phyloP scores from a whole-genome alignment of 2,888 invertebrate genomes.

The Archips crataeganus region DNA sequence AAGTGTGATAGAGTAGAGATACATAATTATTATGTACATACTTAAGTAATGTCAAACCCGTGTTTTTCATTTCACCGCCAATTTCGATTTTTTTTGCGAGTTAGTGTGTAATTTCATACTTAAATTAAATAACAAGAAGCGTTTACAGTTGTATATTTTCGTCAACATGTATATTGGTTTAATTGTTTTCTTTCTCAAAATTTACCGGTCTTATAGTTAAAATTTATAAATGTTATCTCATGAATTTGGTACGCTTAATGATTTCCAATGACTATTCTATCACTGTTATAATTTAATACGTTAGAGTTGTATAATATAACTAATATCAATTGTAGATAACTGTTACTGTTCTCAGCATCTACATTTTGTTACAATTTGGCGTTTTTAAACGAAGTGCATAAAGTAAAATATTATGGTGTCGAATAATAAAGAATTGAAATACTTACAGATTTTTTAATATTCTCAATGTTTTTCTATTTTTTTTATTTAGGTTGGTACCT shows the following conservation, averaged over 20 bases:
- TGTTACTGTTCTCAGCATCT: conserved; percentile 49
- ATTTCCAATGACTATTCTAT: conserved; percentile 2
- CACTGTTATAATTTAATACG: conserved; percentile 23
- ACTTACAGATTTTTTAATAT: background rate
- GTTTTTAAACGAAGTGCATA: conserved; percentile 77
- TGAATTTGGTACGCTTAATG: conserved; percentile 12
- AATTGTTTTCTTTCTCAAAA: background rate
- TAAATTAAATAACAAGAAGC: too few species aligned
- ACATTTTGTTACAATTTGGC: conserved; percentile 85
- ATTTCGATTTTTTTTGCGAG: too few species aligned
- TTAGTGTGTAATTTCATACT: too few species aligned
- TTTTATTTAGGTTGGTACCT: background rate
- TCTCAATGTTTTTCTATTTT: background rate
- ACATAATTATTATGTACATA: too few species aligned
- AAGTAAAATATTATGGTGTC: conserved; percentile 72
- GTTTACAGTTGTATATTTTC: background rate
- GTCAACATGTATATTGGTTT: too few species aligned
- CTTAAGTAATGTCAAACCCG: too few species aligned
- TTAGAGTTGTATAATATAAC: conserved; percentile 16
- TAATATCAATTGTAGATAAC: conserved; percentile 19
- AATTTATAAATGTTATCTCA: conserved; percentile 17
- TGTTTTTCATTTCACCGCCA: too few species aligned
- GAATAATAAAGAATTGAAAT: conserved; percentile 68
- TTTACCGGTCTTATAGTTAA: conserved; percentile 10
- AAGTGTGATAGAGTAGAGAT: background rate